These are phyloP conservation scores for Thalpophila matura DNA, from an alignment of 2,888 invertebrate genomes.

Conservation along the genomic window DNA sequence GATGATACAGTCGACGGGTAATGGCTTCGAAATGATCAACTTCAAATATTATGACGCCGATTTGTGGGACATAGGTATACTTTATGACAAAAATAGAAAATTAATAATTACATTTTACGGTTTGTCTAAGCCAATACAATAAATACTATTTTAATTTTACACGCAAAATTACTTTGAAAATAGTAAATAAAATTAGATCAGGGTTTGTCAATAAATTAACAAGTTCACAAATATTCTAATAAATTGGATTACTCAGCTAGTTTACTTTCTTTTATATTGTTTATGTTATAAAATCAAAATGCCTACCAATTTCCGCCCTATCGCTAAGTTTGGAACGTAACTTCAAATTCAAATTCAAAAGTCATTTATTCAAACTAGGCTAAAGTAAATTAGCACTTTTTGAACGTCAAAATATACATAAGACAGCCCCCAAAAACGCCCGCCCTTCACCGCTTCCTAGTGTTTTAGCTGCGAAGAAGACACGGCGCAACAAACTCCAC, in stretches of 20 bases:
- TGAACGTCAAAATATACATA: too few species aligned
- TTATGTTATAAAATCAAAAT: constrained; percentile 6
- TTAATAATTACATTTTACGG: too few species aligned
- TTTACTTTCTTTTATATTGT: constrained; percentile 20
- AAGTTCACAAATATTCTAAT: not conserved
- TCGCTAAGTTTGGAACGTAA: not conserved
- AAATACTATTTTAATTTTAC: not conserved
- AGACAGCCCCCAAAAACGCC: too few species aligned
- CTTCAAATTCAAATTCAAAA: too few species aligned
- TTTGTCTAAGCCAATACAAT: too few species aligned
- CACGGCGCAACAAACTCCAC: too few species aligned
- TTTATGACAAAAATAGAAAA: too few species aligned
- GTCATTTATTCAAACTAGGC: too few species aligned
- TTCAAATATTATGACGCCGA: not conserved
- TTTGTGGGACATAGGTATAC: not conserved
- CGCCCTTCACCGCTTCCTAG: too few species aligned
- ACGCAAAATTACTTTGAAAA: not conserved
- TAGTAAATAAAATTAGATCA: not conserved
- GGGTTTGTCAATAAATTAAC: not conserved
- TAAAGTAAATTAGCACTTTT: too few species aligned
- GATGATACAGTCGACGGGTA: not conserved
- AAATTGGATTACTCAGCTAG: constrained; percentile 3
- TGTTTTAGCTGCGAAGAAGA: too few species aligned
- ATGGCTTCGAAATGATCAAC: not conserved
- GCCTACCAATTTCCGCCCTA: constrained; percentile 14